Evolutionary conservation across 2,797 vertebrate species (phyloP), one percentile per base, ranked within the genome.

Genomic region (Poecile montanus): DNA sequence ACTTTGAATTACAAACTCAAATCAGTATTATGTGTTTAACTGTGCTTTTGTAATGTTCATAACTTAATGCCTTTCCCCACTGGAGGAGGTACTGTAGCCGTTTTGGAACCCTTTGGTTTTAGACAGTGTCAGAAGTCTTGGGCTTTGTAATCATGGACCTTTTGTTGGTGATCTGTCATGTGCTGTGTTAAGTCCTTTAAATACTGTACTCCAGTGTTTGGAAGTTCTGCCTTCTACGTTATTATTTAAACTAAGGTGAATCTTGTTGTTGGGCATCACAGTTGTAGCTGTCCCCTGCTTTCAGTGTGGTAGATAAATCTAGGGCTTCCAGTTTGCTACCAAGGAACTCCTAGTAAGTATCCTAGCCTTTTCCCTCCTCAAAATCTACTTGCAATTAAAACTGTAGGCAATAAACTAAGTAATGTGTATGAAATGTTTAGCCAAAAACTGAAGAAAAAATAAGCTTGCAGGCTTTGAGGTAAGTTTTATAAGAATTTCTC

Each of bases 261-360:
- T 51, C 1, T 0, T 65, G 36, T 72, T 54, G 9, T 70, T 85
- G 45, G 27, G 16, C 48, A 60, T 53, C n/a, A 16, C 53, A 53
- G n/a, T 25, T 88, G 21, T 32, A 82, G 27, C 38, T 75, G 22
- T 60, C 23, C 32, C 15, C 23, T 83, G 27, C 30, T 63, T 60
- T 48, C 42, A 40, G 25, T 48, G 23, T 32, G 13, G 17, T n/a
- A 12, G 60, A 8, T 76, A 15, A 0, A 0, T 61, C 74, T 50
- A 54, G 29, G 20, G 20, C 40, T 89, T 93, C 77, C 57, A 45
- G 30, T 54, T 75, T 85, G 27, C 72, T 78, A 34, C 7, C 16
- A 45, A 21, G 34, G 22, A 47, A 25, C 22, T 60, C 66, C 13
- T 15, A 6, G 1, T 12, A 27, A 32, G 30, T 42, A 40, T 54